Percentiles rank a stretch among this genome's conserved stretches.
Conservation (phyloP, 2,113 vertebrate species). For the Rousettus leschenaultii region DNA sequence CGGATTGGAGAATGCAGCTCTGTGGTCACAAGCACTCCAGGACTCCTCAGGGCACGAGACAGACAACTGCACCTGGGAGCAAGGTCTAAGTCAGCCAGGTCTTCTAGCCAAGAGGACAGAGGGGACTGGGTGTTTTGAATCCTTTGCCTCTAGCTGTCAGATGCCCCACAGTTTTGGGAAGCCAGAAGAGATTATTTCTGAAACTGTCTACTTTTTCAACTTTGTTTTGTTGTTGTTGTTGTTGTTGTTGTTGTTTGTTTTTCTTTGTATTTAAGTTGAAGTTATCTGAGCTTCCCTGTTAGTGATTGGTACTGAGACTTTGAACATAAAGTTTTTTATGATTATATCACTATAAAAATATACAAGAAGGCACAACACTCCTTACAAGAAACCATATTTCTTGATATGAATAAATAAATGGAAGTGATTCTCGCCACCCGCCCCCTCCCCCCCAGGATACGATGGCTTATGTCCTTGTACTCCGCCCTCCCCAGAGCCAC, state of each 20-base stretch:
- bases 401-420: neutral
- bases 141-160: neutral
- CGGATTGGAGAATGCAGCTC: neutral
- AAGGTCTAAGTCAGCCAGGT: neutral
- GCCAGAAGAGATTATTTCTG: neutral
- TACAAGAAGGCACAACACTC: neutral
- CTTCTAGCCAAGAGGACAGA: neutral
- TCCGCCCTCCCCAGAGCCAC: neutral
- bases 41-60: neutral
- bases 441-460: neutral
- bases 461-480: accelerated
- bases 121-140: neutral
- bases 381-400: neutral
- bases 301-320: neutral
- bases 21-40: too few species aligned
- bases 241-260: neutral
- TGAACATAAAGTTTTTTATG: neutral
- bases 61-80: neutral
- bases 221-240: too few species aligned
- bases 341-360: neutral
- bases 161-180: neutral
- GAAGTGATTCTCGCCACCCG: neutral
- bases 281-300: neutral
- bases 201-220: neutral
- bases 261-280: neutral